These are phyloP conservation scores for Mesembrinibis cayennensis DNA, from an alignment of 2,113 vertebrate species.

Conservation along the genomic window DNA sequence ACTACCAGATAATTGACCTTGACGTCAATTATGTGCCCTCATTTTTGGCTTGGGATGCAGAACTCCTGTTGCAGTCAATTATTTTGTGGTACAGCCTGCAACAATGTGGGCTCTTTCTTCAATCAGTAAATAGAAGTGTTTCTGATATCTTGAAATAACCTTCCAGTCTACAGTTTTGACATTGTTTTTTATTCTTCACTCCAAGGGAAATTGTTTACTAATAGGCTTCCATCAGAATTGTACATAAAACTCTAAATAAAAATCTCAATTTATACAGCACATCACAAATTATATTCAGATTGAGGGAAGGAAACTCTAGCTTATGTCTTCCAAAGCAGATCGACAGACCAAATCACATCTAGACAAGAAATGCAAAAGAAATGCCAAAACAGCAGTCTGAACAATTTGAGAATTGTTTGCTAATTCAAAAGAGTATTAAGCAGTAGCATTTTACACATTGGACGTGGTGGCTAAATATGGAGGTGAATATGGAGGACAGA, in stretches of 20 bases:
- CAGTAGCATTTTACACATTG: neutral
- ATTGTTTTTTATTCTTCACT: constrained; percentile 67
- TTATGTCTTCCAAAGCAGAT: neutral
- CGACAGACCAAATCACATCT: constrained; percentile 32
- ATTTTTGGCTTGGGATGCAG: constrained; percentile 75
- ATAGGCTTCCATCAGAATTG: constrained; percentile 3
- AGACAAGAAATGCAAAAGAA: neutral
- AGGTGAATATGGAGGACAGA: neutral
- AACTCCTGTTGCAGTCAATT: constrained; percentile 82
- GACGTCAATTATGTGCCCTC: constrained; percentile 76
- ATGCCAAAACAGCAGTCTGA: neutral
- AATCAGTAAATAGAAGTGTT: constrained; percentile 71
- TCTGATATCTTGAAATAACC: constrained; percentile 75
- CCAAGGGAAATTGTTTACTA: constrained; percentile 54
- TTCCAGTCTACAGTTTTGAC: constrained; percentile 67
- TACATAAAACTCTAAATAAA: neutral
- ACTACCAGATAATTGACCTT: constrained; percentile 80
- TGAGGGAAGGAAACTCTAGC: constrained; percentile 16
- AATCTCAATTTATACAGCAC: neutral
- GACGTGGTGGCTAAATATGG: neutral
- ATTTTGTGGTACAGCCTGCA: constrained; percentile 73
- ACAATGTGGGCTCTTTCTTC: constrained; percentile 74
- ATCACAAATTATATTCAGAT: constrained; percentile 20
- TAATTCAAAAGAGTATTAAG: constrained; percentile 41
- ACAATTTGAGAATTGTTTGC: constrained; percentile 2